A percentile compares a stretch with the other conserved stretches of the same genome.
Evolutionary conservation across 35 echinoderm and acorn worm genomes (phyloP).

Genomic region (Apostichopus parvimensis): DNA sequence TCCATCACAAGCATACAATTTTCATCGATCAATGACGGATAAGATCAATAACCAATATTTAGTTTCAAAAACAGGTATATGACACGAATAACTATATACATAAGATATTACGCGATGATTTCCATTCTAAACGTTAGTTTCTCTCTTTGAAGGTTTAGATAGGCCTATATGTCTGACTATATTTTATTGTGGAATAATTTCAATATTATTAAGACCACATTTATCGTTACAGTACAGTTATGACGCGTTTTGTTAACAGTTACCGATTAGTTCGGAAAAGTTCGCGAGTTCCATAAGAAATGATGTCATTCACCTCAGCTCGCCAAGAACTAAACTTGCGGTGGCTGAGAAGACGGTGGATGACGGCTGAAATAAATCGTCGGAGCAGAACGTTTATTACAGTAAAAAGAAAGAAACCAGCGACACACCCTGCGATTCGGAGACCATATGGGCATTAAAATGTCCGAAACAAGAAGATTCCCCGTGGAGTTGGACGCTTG

Average conservation of each 20-base stretch:
- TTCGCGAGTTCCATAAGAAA: neutral
- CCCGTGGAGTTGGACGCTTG: neutral
- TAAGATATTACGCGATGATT: too few species aligned
- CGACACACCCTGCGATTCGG: slow-evolving; percentile 25
- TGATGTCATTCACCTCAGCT: neutral
- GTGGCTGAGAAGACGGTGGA: neutral
- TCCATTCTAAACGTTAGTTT: too few species aligned
- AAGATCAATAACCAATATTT: too few species aligned
- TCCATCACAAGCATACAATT: too few species aligned
- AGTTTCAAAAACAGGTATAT: too few species aligned
- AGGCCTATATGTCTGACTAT: too few species aligned
- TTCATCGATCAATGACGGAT: too few species aligned
- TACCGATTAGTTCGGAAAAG: neutral
- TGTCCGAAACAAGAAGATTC: slow-evolving; percentile 13
- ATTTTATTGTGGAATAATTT: neutral
- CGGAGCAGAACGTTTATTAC: slow-evolving; percentile 23
- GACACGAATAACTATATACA: too few species aligned
- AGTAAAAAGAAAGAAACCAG: neutral
- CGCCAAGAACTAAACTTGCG: neutral
- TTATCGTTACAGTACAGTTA: neutral
- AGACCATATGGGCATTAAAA: slow-evolving; percentile 30
- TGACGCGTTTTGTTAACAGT: neutral
- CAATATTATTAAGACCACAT: neutral
- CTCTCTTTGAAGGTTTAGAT: too few species aligned
- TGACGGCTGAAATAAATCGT: neutral